Base-by-base conservation (phyloP, 2,113 vertebrate species). In the Chamaetylas fuelleborni region DNA sequence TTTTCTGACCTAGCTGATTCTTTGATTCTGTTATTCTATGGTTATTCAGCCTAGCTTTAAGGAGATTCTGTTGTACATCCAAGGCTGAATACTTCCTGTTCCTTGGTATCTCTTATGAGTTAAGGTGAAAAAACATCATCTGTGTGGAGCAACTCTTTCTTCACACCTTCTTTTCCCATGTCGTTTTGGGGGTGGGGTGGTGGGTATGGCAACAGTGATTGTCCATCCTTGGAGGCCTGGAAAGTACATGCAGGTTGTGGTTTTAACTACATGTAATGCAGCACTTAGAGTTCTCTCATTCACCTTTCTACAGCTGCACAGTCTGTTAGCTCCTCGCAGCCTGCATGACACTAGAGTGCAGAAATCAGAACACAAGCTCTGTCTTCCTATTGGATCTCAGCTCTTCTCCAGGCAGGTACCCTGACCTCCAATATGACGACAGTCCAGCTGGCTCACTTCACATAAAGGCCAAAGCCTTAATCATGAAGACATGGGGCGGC, bases 321-420 rank as follows among this genome's bases (percentile, higher is more conserved):
- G 57, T 23, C 36, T 50, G 38, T 43, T 56, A 66, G 34, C 71
- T 85, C 33, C 73, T 81, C 0, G 0, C 0, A 1, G 45, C 23
- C 77, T 79, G 22, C 38, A 82, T 0, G 0, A 31, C 86, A 28
- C 40, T 16, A 1, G 36, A 72, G 12, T 20, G 42, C 0, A 6
- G 78, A 67, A 79, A 72, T 0, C 15, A 25, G 42, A 66, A 69
- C 51, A 42, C 19, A 19, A 71, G 57, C 36, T 79, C 34, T 6
- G 1, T 24, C 53, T 60, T 74, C 42, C 36, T 60, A 1, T 4
- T 69, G 79, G 78, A 82, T 60, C 53, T 76, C 0, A 0, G 28
- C 62, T 90, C 25, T 77, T 85, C n/a, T 72, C n/a, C 48, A 85
- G 81, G 66, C 58, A 90, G 34, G 66, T 85, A 48, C 24, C 19